Base-by-base conservation (phyloP, 2,888 invertebrate species). In the Thyatira batis region DNA sequence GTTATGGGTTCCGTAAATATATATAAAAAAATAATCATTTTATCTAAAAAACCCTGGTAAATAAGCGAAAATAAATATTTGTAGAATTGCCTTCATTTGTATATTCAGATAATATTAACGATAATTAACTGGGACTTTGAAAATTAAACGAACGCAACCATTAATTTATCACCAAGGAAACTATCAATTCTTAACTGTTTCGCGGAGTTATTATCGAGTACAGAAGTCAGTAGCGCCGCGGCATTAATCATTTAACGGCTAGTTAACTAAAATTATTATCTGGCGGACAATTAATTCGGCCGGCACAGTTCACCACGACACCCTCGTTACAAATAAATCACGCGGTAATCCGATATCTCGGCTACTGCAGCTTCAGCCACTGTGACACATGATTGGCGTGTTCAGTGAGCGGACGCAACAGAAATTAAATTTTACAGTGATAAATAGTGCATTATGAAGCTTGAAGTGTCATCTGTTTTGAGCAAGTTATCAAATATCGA, bases 251-350 rank as follows among this genome's bases (percentile, higher is more conserved):
- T 67, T 61, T 39, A 57, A 50, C 56, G 56, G 49, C 49, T 67
- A 57, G 66, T 69, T 77, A 71, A 74, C 70, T 70, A 67, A 73
- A 75, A 75, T 80, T 77, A 80, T 81, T 80, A 79, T 74, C 77
- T 61, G 56, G 59, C 60, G 51, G 61, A 80, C 80, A 80, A 84
- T 87, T 85, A 86, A 84, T 84, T 76, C 71, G 58, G 52, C 55
- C 65, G 59, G 58, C 59, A 64, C 69, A 68, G 71, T 69, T 64
- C 63, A 56, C 62, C 62, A 62, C 65, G 78, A 83, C 84, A 81
- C 76, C 78, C 78, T 71, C 64, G 67, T 54, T 60, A 67, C 63
- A 60, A 69, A 84, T 85, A 86, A 83, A 85, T 85, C 82, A 80
- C 66, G 55, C 49, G 51, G 73, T 78, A 84, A 85, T 74, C 71